phyloP scores from a whole-genome alignment of 2,888 invertebrate species.

The Ophion obscuratus region DNA sequence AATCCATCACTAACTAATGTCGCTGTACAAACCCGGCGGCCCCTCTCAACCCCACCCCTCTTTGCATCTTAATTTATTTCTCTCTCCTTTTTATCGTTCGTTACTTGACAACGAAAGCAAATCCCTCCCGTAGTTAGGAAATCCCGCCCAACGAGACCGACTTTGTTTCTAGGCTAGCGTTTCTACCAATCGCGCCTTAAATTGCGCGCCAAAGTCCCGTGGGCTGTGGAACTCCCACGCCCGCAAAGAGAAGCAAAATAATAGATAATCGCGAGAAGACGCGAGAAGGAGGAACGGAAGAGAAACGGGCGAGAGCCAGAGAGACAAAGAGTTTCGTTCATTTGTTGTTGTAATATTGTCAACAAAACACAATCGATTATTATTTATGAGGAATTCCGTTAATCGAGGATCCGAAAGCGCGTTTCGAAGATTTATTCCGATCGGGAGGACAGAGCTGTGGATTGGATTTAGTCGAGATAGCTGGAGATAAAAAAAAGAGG shows the following conservation, averaged over 20 bases:
- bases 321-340: not conserved
- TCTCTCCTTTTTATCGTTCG: constrained; percentile 33
- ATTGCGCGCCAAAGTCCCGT: constrained; percentile 73
- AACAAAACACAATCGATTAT: constrained; percentile 63
- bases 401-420: constrained; percentile 36
- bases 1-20: constrained; percentile 81
- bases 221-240: constrained; percentile 76
- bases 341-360: constrained; percentile 69
- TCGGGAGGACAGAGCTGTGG: too few species aligned
- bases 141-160: constrained; percentile 38
- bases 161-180: constrained; percentile 46
- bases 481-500: too few species aligned
- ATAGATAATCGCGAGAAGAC: not conserved
- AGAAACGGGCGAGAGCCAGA: not conserved
- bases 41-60: constrained; percentile 21
- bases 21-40: constrained; percentile 66
- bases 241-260: constrained; percentile 63
- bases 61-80: constrained; percentile 79
- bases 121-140: not conserved
- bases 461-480: too few species aligned
- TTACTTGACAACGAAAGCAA: constrained; percentile 1
- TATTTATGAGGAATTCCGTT: constrained; percentile 26
- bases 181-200: constrained; percentile 14
- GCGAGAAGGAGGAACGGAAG: not conserved
- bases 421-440: too few species aligned